Evolutionary conservation across 2,113 vertebrate species (phyloP).

Genomic region (Otocyon megalotis): DNA sequence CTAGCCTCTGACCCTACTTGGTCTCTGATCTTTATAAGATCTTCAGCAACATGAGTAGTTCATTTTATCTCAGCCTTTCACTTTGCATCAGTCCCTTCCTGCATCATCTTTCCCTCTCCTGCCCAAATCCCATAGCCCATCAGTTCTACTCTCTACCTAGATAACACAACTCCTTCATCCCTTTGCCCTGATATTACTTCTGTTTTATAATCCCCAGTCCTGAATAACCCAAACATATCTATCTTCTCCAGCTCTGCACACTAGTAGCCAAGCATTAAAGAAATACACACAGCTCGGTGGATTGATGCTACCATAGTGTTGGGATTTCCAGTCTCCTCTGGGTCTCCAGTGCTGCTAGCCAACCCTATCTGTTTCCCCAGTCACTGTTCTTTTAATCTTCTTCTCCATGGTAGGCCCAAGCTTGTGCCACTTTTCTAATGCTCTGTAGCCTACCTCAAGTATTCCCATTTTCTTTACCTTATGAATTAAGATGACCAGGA

Average conservation of each 20-base stretch:
- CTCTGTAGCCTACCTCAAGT: background rate
- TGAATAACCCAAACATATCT: background rate
- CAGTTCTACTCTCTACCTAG: background rate
- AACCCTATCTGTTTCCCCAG: background rate
- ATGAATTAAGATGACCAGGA: slow-evolving; percentile 11
- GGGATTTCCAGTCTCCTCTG: background rate
- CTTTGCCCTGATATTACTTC: background rate
- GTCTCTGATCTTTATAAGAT: slow-evolving; percentile 18
- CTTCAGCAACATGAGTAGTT: background rate
- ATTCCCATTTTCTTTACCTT: background rate
- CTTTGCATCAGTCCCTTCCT: background rate
- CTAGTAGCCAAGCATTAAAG: background rate
- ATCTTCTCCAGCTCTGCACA: background rate
- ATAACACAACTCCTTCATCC: background rate
- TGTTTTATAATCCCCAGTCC: background rate
- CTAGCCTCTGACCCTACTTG: background rate
- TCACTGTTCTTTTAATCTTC: background rate
- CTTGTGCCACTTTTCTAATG: background rate
- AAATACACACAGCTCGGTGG: background rate
- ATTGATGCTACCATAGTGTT: background rate
- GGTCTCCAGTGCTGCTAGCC: background rate
- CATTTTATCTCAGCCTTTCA: background rate
- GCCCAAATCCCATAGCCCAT: background rate
- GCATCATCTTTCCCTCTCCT: background rate
- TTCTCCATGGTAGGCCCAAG: background rate